A percentile compares a stretch with the other conserved stretches of the same genome.
phyloP scores from a whole-genome alignment of 2,113 vertebrate species.

The Rutilus rutilus region DNA sequence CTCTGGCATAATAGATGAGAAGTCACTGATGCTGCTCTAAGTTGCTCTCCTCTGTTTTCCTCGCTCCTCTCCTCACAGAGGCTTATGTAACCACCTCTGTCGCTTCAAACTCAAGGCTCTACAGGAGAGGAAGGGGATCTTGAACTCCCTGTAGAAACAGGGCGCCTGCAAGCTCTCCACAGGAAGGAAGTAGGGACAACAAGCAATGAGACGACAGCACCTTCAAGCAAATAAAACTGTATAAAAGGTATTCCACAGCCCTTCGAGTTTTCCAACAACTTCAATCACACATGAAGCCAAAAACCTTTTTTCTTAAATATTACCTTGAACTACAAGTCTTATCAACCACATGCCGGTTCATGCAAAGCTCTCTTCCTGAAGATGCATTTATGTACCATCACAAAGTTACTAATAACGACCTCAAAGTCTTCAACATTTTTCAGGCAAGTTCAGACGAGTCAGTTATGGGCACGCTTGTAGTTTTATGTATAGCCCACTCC shows the following conservation, averaged over 20 bases:
- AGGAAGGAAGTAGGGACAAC: conserved; percentile 55
- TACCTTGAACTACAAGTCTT: not conserved
- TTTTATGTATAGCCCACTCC: not conserved
- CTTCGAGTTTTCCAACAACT: conserved; percentile 17
- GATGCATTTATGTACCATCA: not conserved
- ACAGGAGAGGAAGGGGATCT: conserved; percentile 50
- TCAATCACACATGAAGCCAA: not conserved
- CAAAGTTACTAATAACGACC: not conserved
- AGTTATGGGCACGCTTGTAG: not conserved
- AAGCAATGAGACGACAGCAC: conserved; percentile 2
- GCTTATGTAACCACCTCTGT: conserved; percentile 64
- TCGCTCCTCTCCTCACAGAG: conserved; percentile 46
- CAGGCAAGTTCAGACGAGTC: conserved; percentile 3
- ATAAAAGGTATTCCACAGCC: not conserved
- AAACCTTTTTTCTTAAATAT: not conserved
- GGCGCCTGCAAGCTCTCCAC: conserved; percentile 55
- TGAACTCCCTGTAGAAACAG: conserved; percentile 60
- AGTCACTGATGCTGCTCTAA: conserved; percentile 53
- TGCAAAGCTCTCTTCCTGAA: not conserved
- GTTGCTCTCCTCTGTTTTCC: conserved; percentile 59
- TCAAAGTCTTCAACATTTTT: conserved; percentile 3
- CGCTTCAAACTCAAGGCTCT: conserved; percentile 59
- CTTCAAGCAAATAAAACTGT: not conserved
- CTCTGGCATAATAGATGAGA: conserved; percentile 40
- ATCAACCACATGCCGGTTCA: not conserved